Base-by-base conservation (phyloP, 1,140 invertebrate species). In the Drosophila bocki region DNA sequence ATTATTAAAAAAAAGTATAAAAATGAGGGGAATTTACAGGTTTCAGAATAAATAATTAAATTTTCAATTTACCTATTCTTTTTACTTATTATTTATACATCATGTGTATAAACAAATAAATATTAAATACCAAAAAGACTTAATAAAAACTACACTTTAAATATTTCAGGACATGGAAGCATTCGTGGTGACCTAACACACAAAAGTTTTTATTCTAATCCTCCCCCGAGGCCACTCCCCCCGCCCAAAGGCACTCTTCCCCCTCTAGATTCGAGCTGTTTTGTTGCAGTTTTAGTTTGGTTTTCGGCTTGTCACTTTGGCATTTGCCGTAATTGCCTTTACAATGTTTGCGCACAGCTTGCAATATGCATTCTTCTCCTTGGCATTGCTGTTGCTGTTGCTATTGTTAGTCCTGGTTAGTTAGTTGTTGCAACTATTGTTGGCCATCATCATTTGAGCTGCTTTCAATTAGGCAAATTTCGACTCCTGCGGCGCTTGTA, bases 301-400 rank as follows among this genome's bases (percentile, higher is more conserved):
- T 57, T 75, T 83, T 83, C 64, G 71, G 63, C 77, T 75, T 82
- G 76, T 82, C 70, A 83, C 75, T 82, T 82, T 82, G 80, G 69
- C 69, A 82, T 82, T 82, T 78, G 68, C 67, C 58, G 74, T 82
- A 82, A 82, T 82, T 81, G 79, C 79, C 79, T 82, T 77, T 71
- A 77, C 79, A 82, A 81, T 82, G 79, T 82, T 81, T 81, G 72
- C 71, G 50, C 64, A 53, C 56, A 61, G 59, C 79, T 82, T 71
- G 61, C 79, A 81, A 67, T 63, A 78, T 78, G 65, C 57, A 70
- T 78, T 47, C 62, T 70, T 48, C 50, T 51, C 35, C 32, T 57
- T 69, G 51, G 42, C 44, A 39, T 48, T 75, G 47, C 65, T 77
- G 74, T 47, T 45, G 45, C 48, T 50, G 15, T 57, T 57, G 37